A percentile compares a stretch with the other conserved stretches of the same genome.
Conservation (phyloP, 2,888 invertebrate genomes). For the Loripinus fragilis region DNA sequence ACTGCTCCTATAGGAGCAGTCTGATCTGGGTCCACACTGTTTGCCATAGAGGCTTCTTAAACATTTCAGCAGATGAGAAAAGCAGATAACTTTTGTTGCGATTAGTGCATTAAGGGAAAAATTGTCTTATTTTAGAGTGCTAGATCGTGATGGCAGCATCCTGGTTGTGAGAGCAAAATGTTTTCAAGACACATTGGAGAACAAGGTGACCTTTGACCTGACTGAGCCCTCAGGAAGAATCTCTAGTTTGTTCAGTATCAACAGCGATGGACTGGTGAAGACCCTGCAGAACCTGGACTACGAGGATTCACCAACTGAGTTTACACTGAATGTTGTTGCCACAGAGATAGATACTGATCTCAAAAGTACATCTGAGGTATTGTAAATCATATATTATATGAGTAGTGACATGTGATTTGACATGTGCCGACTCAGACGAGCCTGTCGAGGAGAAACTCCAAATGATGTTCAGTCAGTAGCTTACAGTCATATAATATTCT, state of each 20-base stretch:
- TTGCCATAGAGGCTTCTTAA: too few species aligned
- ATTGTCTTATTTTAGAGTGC: slow-evolving; percentile 78
- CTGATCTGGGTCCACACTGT: too few species aligned
- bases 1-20: too few species aligned
- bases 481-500: too few species aligned
- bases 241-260: slow-evolving; percentile 73
- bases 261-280: slow-evolving; percentile 89
- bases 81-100: too few species aligned
- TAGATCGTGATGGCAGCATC: slow-evolving; percentile 39
- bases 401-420: too few species aligned
- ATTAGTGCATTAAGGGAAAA: too few species aligned
- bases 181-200: slow-evolving; percentile 91
- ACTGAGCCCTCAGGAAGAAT: slow-evolving; percentile 97
- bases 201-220: slow-evolving; percentile 91
- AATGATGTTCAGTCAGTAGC: too few species aligned
- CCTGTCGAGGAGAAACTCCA: too few species aligned
- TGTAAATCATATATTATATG: too few species aligned
- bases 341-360: slow-evolving; percentile 98
- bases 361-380: slow-evolving; percentile 96
- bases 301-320: slow-evolving; percentile 88
- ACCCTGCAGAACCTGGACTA: slow-evolving; percentile 98
- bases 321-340: slow-evolving; percentile 96
- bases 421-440: too few species aligned
- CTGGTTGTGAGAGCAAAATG: slow-evolving; percentile 98
- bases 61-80: too few species aligned